A percentile compares a stretch with the other conserved stretches of the same genome.
Conservation (phyloP, 1,140 invertebrate species). For the Ceratina australensis region DNA sequence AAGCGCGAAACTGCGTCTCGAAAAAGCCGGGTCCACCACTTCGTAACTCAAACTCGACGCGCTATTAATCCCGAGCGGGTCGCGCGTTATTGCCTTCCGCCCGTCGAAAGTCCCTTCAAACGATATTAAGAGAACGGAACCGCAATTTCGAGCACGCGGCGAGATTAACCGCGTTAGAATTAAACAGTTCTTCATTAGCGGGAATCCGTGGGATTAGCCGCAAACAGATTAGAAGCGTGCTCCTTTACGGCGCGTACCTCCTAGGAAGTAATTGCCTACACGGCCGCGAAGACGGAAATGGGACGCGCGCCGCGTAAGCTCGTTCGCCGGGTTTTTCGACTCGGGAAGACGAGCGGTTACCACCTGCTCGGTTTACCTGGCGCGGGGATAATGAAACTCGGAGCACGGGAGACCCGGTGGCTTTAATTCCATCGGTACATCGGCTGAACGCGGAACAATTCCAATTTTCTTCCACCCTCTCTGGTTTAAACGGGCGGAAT, state of each 20-base stretch:
- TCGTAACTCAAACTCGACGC: background rate
- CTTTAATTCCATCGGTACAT: conserved; percentile 37
- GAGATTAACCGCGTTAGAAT: conserved; percentile 51
- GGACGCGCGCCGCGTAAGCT: conserved; percentile 56
- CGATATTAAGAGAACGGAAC: conserved; percentile 10
- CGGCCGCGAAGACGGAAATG: conserved; percentile 52
- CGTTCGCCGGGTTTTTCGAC: conserved; percentile 51
- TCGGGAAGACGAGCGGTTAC: conserved; percentile 38
- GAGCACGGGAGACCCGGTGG: conserved; percentile 12
- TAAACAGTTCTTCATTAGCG: conserved; percentile 61
- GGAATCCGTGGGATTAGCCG: conserved; percentile 43
- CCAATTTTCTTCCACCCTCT: conserved; percentile 23
- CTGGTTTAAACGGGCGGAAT: conserved; percentile 6
- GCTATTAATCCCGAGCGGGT: conserved; percentile 4
- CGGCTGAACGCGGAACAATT: conserved; percentile 4
- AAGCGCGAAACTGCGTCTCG: background rate
- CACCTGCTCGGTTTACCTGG: conserved; percentile 46
- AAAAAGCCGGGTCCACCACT: background rate
- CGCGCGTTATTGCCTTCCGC: background rate
- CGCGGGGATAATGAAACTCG: conserved; percentile 46
- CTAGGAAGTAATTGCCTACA: conserved; percentile 58
- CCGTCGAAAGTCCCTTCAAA: background rate
- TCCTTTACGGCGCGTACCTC: conserved; percentile 32
- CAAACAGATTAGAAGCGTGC: conserved; percentile 61
- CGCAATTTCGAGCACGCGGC: background rate